Percentiles rank a stretch among this genome's conserved stretches.
Conservation (phyloP, 2,113 vertebrate genomes). For the Triplophysa siluroides region DNA sequence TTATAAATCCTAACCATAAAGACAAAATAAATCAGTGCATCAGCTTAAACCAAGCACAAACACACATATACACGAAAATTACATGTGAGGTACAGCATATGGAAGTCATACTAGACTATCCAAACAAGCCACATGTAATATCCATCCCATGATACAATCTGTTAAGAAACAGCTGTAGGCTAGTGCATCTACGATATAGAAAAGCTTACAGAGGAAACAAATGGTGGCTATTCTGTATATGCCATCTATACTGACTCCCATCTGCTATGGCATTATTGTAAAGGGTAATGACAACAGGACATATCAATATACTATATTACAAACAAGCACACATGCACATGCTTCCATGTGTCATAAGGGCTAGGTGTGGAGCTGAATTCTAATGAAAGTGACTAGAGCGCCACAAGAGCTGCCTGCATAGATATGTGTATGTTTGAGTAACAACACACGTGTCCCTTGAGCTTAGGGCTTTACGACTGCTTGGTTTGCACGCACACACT, state of each 20-base stretch:
- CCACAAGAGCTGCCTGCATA: slow-evolving; percentile 30
- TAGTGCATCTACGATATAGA: not conserved
- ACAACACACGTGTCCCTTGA: slow-evolving; percentile 31
- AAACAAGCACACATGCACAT: not conserved
- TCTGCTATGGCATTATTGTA: not conserved
- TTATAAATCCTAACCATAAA: slow-evolving; percentile 32
- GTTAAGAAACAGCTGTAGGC: not conserved
- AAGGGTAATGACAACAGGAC: slow-evolving; percentile 19
- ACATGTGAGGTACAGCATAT: slow-evolving; percentile 33
- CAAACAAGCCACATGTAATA: slow-evolving; percentile 42
- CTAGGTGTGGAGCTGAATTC: slow-evolving; percentile 11
- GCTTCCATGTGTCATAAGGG: not conserved
- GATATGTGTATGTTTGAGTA: slow-evolving; percentile 27
- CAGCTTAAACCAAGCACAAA: slow-evolving; percentile 9
- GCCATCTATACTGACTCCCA: not conserved
- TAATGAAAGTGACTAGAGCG: slow-evolving; percentile 34
- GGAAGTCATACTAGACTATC: slow-evolving; percentile 48
- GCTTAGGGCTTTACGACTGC: slow-evolving; percentile 30
- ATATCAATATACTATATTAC: slow-evolving; percentile 17
- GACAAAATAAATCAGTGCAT: slow-evolving; percentile 40
- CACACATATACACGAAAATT: not conserved
- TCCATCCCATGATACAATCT: slow-evolving; percentile 36
- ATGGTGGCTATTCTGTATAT: slow-evolving; percentile 11
- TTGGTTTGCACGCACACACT: slow-evolving; percentile 43
- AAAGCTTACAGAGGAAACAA: not conserved